These are phyloP conservation scores for Lobophora halterata DNA, from an alignment of 2,888 invertebrate species.

Conservation along the genomic window DNA sequence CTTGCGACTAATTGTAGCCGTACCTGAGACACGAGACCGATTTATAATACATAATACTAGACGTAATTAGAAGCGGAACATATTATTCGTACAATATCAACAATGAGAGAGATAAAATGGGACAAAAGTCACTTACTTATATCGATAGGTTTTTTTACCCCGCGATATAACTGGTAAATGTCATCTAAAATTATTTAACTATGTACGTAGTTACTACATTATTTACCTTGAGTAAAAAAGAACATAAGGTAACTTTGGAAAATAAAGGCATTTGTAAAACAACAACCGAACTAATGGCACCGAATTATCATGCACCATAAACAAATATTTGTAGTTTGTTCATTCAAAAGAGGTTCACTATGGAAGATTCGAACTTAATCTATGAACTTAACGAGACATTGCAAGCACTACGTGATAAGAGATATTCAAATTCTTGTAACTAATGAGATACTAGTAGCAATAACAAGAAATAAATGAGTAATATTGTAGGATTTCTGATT, in stretches of 20 bases:
- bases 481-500: slow-evolving; percentile 18
- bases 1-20: slow-evolving; percentile 10
- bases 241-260: slow-evolving; percentile 64
- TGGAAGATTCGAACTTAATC: slow-evolving; percentile 34
- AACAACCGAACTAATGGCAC: slow-evolving; percentile 78
- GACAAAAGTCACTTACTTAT: slow-evolving; percentile 27
- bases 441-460: slow-evolving; percentile 30
- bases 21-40: slow-evolving; percentile 1
- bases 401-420: slow-evolving; percentile 30
- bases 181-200: slow-evolving; percentile 33
- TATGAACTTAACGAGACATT: slow-evolving; percentile 31
- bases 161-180: slow-evolving; percentile 28
- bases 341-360: slow-evolving; percentile 41
- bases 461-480: slow-evolving; percentile 26
- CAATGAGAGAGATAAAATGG: slow-evolving; percentile 16
- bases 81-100: slow-evolving; percentile 16
- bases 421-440: slow-evolving; percentile 30
- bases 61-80: slow-evolving; percentile 15
- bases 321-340: slow-evolving; percentile 41
- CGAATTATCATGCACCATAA: slow-evolving; percentile 68
- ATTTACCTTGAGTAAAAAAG: slow-evolving; percentile 41
- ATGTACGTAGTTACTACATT: slow-evolving; percentile 34
- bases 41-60: neutral
- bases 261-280: slow-evolving; percentile 62
- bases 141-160: slow-evolving; percentile 14